These are phyloP conservation scores for Drosophila prolongata DNA, from an alignment of 2,888 invertebrate genomes.

Conservation along the genomic window DNA sequence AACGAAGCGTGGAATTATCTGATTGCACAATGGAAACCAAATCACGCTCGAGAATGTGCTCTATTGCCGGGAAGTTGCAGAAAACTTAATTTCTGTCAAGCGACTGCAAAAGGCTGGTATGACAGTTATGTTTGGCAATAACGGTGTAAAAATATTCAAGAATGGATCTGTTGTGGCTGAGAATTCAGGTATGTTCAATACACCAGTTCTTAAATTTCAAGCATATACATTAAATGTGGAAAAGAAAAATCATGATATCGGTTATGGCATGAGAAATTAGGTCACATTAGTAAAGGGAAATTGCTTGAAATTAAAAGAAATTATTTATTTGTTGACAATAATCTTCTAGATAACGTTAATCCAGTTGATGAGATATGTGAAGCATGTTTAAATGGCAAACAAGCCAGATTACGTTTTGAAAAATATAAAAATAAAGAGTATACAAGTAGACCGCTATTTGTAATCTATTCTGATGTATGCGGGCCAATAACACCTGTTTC, in stretches of 20 bases:
- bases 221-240: too few relatives aligned
- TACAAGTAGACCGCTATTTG: neutral
- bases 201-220: too few relatives aligned
- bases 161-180: neutral
- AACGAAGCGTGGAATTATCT: neutral
- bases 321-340: conserved; percentile 5
- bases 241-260: too few relatives aligned
- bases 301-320: too few relatives aligned
- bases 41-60: too few relatives aligned
- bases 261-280: too few relatives aligned
- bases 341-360: conserved; percentile 3
- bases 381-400: conserved; percentile 5
- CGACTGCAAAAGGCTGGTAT: neutral
- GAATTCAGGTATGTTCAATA: neutral
- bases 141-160: neutral
- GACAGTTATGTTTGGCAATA: neutral
- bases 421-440: neutral
- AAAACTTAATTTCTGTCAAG: neutral
- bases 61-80: neutral
- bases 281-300: too few relatives aligned
- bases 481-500: too few relatives aligned
- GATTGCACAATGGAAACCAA: too few relatives aligned
- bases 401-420: conserved; percentile 5
- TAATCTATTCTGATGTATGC: conserved; percentile 8
- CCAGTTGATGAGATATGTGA: conserved; percentile 7